Percentiles rank a stretch among this genome's conserved stretches.
Evolutionary conservation across 64 coral and sea anemone genomes (phyloP).

Genomic region (Montipora foliosa): DNA sequence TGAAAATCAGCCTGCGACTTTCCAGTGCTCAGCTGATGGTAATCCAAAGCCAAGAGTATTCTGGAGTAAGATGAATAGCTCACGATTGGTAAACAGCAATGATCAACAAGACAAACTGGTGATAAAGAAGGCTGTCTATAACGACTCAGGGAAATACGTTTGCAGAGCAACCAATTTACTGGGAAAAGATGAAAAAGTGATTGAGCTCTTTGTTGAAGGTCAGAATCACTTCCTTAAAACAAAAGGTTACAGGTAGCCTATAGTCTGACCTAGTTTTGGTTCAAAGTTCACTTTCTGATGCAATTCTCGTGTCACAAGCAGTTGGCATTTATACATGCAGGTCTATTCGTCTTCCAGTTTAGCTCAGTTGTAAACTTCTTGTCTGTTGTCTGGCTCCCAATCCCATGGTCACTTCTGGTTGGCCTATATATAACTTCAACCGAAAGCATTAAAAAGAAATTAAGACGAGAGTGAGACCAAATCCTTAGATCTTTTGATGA

Average conservation of each 20-base stretch:
- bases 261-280: no score
- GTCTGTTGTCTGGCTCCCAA: no score
- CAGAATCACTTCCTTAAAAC: background rate
- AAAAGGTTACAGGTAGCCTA: background rate
- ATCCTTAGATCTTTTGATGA: no score
- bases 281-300: no score
- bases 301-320: no score
- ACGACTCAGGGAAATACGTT: constrained; percentile 22
- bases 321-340: no score
- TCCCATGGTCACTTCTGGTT: no score
- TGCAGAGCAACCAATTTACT: constrained; percentile 22
- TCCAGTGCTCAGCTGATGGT: constrained; percentile 32
- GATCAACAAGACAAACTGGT: background rate
- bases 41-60: constrained; percentile 1
- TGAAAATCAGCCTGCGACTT: constrained; percentile 15
- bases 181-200: background rate
- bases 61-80: constrained; percentile 39
- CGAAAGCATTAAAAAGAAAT: no score
- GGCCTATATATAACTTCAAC: no score
- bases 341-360: no score
- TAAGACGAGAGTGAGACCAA: no score
- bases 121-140: background rate
- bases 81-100: background rate
- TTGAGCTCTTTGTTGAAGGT: constrained; percentile 18
- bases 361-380: no score